Percentiles rank a stretch among this genome's conserved stretches.
These are phyloP conservation scores for Myotis vivesi DNA, from an alignment of 2,797 vertebrate species.

Conservation along the genomic window DNA sequence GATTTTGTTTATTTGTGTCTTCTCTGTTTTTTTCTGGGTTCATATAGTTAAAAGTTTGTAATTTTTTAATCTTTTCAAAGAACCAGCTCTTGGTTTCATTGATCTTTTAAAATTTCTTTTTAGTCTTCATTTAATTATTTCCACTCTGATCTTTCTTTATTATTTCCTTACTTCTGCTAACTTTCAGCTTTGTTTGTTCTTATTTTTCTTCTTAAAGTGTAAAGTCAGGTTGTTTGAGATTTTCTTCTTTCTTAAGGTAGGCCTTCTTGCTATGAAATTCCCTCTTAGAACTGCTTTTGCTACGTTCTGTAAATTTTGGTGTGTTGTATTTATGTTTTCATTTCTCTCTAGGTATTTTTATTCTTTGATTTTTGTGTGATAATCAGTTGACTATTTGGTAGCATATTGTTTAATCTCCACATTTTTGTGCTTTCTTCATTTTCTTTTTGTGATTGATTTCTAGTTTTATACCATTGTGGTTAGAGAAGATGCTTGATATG, in stretches of 20 bases:
- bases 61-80: not conserved
- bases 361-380: not conserved
- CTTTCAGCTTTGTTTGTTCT: not conserved
- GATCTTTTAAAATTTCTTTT: not conserved
- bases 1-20: not conserved
- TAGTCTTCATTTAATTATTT: not conserved
- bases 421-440: not conserved
- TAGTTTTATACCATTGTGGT: not conserved
- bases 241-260: not conserved
- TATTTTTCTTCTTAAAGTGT: not conserved
- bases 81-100: not conserved
- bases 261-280: not conserved
- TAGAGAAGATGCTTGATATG: not conserved
- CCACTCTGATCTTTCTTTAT: not conserved
- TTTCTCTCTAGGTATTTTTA: not conserved
- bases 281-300: not conserved
- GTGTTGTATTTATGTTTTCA: not conserved
- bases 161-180: not conserved
- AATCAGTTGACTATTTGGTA: not conserved
- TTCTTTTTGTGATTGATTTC: not conserved
- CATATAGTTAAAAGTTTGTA: not conserved
- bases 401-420: not conserved
- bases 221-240: not conserved
- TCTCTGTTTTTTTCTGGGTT: not conserved
- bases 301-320: not conserved